Base-by-base conservation (phyloP, 2,797 vertebrate species). In the Rhabdomys pumilio region DNA sequence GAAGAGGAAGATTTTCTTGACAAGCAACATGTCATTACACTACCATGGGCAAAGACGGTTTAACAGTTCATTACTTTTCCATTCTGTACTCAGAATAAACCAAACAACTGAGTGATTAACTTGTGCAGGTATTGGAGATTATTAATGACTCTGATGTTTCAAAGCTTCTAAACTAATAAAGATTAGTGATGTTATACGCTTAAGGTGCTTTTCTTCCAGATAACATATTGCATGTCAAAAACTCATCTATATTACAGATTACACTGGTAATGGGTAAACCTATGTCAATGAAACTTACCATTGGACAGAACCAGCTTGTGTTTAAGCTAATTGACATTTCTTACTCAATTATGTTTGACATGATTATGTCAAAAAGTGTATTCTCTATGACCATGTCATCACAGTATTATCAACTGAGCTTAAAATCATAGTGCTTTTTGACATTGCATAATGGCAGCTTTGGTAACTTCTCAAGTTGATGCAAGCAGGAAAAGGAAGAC, bases 1-100 rank as follows among this genome's bases (percentile, higher is more conserved):
- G 98, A 99, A 59, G 96, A 98, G 14, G 93, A 98, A 17, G 93
- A 98, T 95, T 96, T 98, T 96, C 98, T 97, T 97, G 99, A 99
- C 90, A 98, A 92, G 26, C 98, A 97, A 80, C 98, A 98, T 96
- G 98, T 99, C 96, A 96, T 98, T 85, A 96, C 95, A 24, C 90
- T 99, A 44, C 98, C 95, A 1, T 99, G 98, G 98, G 69, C 89
- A 7, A 55, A 92, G 85, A 57, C 4, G 26, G n/a, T n/a, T 34
- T 97, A 75, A 72, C n/a, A 47, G 81, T 44, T 95, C 44, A 22
- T 76, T 19, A 38, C 63, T 85, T 65, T 95, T 94, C 12, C 0
- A 3, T 84, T 93, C 90, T 92, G 65, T 86, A 90, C 0, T 72
- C 6, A 1, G 15, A 96, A n/a, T 95, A 94, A 97, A 81, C 26